Conservation (phyloP, 2,113 vertebrate genomes). For the Gila orcuttii region DNA sequence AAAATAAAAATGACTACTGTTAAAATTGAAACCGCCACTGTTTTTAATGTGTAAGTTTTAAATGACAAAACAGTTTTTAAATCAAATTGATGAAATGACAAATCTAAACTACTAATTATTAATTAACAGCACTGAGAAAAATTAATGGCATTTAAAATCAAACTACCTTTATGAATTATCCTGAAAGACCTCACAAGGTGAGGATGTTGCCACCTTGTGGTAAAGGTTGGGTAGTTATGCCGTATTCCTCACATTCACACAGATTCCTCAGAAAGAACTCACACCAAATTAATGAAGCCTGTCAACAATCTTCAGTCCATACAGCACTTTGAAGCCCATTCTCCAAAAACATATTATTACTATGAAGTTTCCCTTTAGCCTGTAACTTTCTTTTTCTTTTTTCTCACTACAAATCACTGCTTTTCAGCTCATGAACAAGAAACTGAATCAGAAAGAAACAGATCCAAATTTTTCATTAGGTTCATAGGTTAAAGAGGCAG, state of each 20-base stretch:
- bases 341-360: not conserved
- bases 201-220: constrained; percentile 36
- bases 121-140: not conserved
- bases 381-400: constrained; percentile 20
- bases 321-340: not conserved
- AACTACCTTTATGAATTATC: not conserved
- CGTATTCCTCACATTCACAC: not conserved
- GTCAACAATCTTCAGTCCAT: not conserved
- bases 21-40: not conserved
- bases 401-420: no score
- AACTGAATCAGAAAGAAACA: constrained; percentile 8
- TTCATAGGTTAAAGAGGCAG: constrained; percentile 17
- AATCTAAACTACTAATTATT: not conserved
- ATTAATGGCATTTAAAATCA: not conserved
- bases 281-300: constrained; percentile 11
- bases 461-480: constrained; percentile 46
- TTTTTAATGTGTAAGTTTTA: not conserved
- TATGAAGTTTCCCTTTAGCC: not conserved
- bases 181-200: not conserved
- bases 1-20: not conserved
- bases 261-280: not conserved
- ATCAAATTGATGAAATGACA: not conserved
- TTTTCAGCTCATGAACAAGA: constrained; percentile 39
- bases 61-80: not conserved
- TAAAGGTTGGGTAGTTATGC: not conserved